Base-by-base conservation (phyloP, 2,888 invertebrate genomes). In the Meliscaeva auricollis region DNA sequence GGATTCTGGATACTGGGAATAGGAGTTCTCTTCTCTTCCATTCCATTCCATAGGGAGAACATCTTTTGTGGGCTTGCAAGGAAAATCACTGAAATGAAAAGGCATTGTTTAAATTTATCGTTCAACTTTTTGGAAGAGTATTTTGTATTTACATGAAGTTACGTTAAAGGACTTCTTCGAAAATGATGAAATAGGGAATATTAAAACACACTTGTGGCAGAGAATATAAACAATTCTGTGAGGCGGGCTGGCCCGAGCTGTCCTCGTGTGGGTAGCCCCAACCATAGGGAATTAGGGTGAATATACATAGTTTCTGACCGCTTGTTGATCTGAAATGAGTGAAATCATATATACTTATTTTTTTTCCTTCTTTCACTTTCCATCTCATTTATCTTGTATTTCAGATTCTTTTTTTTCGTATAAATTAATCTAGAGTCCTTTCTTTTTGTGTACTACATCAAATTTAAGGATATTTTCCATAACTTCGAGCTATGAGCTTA, bases 71-170 rank as follows among this genome's bases (percentile, higher is more conserved):
- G 15, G 30, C 4, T 46, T 1, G 13, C 1, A 17, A 9, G 35
- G 32, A 64, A 64, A 64, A 48, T 46, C 64, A 48, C 32, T 64
- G 64, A 64, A 62, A 64, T 64, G 62, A 30, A 46, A 64, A 64
- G 46, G 64, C 48, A 48, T 48, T 48, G 32, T 64, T 64, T 48
- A 20, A 64, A 66, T 66, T 48, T 66, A 66, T 66, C 32, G 35
- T 66, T 50, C 2, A 50, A 50, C 20, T 66, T 66, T 50, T 66
- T 35, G 35, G 48, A 26, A n/a, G 50, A 50, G 35, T 22, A 11
- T 50, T 20, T 35, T 66, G 50, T 48, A 30, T 50, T 35, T 66
- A 20, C 50, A 32, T 30, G 11, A 50, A 50, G 20, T 20, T n/a
- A 22, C 48, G 50, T 50, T 20, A 66, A 50, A 6, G 50, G 15